These are phyloP conservation scores for Atta texana DNA, from an alignment of 1,140 invertebrate genomes.

Conservation along the genomic window DNA sequence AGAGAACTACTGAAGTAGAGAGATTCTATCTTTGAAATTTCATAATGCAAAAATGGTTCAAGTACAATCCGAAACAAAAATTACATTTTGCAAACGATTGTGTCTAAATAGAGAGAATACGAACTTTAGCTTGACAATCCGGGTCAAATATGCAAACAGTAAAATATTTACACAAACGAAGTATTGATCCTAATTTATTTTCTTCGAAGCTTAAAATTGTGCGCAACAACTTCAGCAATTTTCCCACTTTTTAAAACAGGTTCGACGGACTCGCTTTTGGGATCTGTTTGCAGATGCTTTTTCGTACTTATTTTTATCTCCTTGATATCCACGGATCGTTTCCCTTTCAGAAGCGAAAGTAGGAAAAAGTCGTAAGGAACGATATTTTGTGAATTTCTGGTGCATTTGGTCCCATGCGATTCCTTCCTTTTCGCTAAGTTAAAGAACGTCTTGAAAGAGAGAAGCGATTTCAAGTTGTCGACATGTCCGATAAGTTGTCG, in stretches of 20 bases:
- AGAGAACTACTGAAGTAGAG: background rate
- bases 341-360: constrained; percentile 19
- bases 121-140: too few relatives aligned
- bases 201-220: constrained; percentile 9
- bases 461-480: constrained; percentile 35
- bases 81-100: constrained; percentile 42
- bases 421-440: constrained; percentile 27
- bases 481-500: constrained; percentile 40
- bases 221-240: background rate
- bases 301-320: constrained; percentile 15
- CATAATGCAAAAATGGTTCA: background rate
- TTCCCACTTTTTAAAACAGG: background rate
- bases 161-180: constrained; percentile 30
- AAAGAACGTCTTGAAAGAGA: constrained; percentile 46
- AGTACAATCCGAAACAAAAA: background rate
- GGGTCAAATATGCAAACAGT: too few relatives aligned
- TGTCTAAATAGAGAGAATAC: too few relatives aligned
- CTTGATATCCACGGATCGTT: constrained; percentile 24
- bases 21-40: constrained; percentile 24
- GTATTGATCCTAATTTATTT: constrained; percentile 25
- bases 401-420: constrained; percentile 31
- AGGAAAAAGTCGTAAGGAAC: constrained; percentile 14
- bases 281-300: constrained; percentile 19
- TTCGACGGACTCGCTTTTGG: background rate
- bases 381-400: constrained; percentile 53